Conservation (phyloP, 1,140 invertebrate genomes). For the Euura saliciscinereae region DNA sequence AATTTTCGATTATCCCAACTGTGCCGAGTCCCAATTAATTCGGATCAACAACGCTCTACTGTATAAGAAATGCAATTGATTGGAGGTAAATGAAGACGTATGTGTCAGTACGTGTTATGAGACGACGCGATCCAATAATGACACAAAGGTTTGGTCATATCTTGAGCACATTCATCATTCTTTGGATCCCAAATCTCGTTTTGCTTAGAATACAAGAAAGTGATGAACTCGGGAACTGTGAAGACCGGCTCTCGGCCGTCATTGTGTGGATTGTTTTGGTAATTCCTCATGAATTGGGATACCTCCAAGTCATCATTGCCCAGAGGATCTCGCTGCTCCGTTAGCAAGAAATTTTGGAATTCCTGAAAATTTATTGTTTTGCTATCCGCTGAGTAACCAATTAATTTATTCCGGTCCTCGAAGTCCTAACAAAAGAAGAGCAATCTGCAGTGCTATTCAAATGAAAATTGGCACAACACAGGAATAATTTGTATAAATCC, state of each 20-base stretch:
- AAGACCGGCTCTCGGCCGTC: constrained; percentile 78
- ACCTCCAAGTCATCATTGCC: constrained; percentile 65
- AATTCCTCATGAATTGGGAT: constrained; percentile 72
- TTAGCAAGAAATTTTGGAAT: constrained; percentile 73
- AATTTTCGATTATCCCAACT: too few species aligned
- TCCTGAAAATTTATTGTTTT: constrained; percentile 70
- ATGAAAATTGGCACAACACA: too few species aligned
- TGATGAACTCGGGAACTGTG: constrained; percentile 76
- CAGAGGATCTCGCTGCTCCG: constrained; percentile 74
- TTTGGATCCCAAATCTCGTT: constrained; percentile 83
- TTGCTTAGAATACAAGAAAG: constrained; percentile 88
- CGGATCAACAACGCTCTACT: too few species aligned
- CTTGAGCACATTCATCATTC: constrained; percentile 76
- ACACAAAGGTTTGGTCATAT: constrained; percentile 85
- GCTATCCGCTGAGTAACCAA: constrained; percentile 65
- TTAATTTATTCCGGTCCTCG: constrained; percentile 61
- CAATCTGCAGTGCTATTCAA: not conserved
- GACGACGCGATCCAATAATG: constrained; percentile 95
- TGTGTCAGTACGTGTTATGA: constrained; percentile 82
- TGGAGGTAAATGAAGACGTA: not conserved
- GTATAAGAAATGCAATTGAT: not conserved
- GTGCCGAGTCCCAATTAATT: too few species aligned
- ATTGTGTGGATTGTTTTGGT: constrained; percentile 70
- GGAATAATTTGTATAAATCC: not conserved
- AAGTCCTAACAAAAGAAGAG: constrained; percentile 58